Evolutionary conservation across 2,888 invertebrate genomes (phyloP).

Genomic region (Phoenoteleia sp.): DNA sequence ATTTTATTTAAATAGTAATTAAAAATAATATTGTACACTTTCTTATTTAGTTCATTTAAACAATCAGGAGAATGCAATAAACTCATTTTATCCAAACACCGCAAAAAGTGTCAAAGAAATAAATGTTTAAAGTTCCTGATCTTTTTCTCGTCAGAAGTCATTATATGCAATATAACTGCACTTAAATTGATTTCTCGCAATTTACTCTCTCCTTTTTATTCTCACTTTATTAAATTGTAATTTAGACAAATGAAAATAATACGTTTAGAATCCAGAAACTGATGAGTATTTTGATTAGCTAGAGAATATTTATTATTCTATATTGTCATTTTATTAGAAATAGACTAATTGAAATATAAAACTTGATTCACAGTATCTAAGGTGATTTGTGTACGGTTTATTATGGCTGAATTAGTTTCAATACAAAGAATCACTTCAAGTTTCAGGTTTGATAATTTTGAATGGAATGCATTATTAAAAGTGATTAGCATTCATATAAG

Average conservation of each 20-base stretch:
- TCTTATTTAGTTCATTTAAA: too few relatives aligned
- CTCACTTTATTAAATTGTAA: slow-evolving; percentile 23
- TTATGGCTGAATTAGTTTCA: not conserved
- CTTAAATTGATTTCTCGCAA: slow-evolving; percentile 28
- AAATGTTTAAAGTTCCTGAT: not conserved
- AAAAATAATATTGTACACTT: too few relatives aligned
- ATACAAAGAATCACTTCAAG: slow-evolving; percentile 7
- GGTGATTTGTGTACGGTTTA: not conserved
- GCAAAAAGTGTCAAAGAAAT: not conserved
- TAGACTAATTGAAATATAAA: not conserved
- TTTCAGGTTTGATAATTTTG: not conserved
- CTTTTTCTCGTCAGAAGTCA: slow-evolving; percentile 3
- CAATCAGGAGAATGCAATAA: not conserved
- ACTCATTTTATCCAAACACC: not conserved
- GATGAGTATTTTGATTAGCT: too few relatives aligned
- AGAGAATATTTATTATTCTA: not conserved
- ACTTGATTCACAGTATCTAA: too few relatives aligned
- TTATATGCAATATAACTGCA: not conserved
- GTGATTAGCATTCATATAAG: slow-evolving; percentile 58
- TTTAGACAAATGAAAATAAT: not conserved
- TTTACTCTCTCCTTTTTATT: slow-evolving; percentile 7
- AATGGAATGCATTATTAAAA: slow-evolving; percentile 37
- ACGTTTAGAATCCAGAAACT: not conserved
- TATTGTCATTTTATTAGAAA: not conserved
- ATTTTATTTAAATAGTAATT: too few relatives aligned